These are phyloP conservation scores for Amia ocellicauda DNA, from an alignment of 2,113 vertebrate genomes.

Conservation along the genomic window DNA sequence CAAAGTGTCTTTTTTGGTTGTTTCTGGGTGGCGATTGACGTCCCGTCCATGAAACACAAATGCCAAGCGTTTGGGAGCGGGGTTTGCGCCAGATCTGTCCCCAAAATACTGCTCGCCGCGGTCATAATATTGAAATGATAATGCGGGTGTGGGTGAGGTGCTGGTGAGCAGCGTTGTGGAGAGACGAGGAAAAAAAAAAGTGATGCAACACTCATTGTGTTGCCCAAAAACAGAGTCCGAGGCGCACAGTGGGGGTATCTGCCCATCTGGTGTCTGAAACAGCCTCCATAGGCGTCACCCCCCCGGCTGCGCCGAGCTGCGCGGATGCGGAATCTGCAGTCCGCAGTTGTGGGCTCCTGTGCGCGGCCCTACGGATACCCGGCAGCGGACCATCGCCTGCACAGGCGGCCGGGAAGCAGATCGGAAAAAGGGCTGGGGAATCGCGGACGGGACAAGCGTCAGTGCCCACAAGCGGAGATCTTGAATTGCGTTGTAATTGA, in stretches of 20 bases:
- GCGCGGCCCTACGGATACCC: constrained; percentile 9
- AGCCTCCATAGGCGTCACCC: constrained; percentile 70
- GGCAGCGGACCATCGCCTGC: constrained; percentile 14
- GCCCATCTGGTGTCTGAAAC: constrained; percentile 80
- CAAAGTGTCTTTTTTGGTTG: background rate
- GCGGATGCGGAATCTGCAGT: constrained; percentile 58
- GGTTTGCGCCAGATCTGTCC: background rate
- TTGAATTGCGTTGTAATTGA: too few species aligned
- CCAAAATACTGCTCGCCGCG: background rate
- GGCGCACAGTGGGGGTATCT: constrained; percentile 38
- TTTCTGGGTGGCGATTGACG: background rate
- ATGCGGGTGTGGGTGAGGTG: background rate
- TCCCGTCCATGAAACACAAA: background rate
- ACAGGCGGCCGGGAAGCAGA: background rate
- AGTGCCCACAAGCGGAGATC: too few species aligned
- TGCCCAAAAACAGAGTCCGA: constrained; percentile 21
- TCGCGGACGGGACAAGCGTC: too few species aligned
- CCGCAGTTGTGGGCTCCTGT: constrained; percentile 45
- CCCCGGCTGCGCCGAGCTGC: constrained; percentile 64
- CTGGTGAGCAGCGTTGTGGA: background rate
- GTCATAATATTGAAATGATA: background rate
- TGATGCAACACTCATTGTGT: constrained; percentile 46
- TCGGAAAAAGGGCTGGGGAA: too few species aligned
- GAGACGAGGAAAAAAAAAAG: constrained; percentile 28
- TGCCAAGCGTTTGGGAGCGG: background rate